Percentiles rank a stretch among this genome's conserved stretches.
These are phyloP conservation scores for Caenorhabditis sp. DNA, from an alignment of 2,888 invertebrate genomes.

Conservation along the genomic window DNA sequence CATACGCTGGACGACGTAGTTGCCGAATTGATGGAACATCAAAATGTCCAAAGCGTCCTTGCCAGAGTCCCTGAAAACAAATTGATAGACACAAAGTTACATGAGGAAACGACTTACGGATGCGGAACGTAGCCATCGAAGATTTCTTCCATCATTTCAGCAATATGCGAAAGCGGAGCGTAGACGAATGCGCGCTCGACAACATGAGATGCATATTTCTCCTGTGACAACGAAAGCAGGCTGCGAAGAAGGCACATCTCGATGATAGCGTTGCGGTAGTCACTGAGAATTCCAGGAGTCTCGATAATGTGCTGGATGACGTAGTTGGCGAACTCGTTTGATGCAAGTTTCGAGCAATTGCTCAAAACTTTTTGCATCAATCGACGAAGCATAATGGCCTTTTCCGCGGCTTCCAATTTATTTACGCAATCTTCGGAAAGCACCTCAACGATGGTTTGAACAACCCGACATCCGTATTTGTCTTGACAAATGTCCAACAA, in stretches of 20 bases:
- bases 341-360: slow-evolving; percentile 66
- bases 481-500: slow-evolving; percentile 65
- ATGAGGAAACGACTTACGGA: slow-evolving; percentile 57
- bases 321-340: slow-evolving; percentile 81
- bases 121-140: slow-evolving; percentile 79
- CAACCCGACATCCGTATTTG: slow-evolving; percentile 76
- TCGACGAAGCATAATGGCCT: slow-evolving; percentile 37
- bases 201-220: slow-evolving; percentile 81
- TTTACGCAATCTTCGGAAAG: slow-evolving; percentile 37
- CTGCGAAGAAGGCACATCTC: slow-evolving; percentile 71
- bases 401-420: background rate
- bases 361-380: slow-evolving; percentile 61
- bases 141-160: slow-evolving; percentile 78
- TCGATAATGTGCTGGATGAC: slow-evolving; percentile 78
- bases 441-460: slow-evolving; percentile 72
- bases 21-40: slow-evolving; percentile 82
- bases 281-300: slow-evolving; percentile 57
- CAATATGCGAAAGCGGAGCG: slow-evolving; percentile 70
- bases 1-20: slow-evolving; percentile 81
- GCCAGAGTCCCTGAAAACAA: slow-evolving; percentile 65
- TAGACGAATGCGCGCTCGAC: slow-evolving; percentile 77
- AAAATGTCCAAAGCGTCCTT: slow-evolving; percentile 78
- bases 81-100: no score
- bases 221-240: slow-evolving; percentile 78
- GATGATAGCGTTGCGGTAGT: slow-evolving; percentile 75